Base-by-base conservation (phyloP, 2,113 vertebrate species). In the Anhinga anhinga region DNA sequence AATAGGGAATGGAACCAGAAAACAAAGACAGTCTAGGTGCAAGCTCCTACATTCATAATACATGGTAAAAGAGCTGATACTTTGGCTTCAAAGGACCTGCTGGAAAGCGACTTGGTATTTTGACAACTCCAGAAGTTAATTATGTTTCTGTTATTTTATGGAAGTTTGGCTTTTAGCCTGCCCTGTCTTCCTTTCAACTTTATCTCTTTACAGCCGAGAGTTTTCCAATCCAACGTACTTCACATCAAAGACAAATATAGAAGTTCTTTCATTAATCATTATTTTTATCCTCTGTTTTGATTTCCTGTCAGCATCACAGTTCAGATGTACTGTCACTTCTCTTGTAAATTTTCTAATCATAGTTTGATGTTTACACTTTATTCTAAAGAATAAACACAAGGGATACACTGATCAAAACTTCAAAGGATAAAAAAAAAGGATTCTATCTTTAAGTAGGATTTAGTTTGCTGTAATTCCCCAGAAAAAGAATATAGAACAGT, bases 91-190 rank as follows among this genome's bases (percentile, higher is more conserved):
- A 95, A 97, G 88, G 65, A 84, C 16, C 65, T 84, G 44, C 88
- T 95, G 90, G 61, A 71, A 88, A 93, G 55, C 3, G 0, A 74
- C 52, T 26, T 67, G 34, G 34, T 84, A 67, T 86, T 92, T 32
- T 96, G 95, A 96, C 95, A 97, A 38, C 88, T 84, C 63, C 69
- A 92, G 63, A 55, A 94, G 80, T 65, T 93, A 91, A 94, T 97
- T 82, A 82, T 38, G 7, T 79, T 86, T 86, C 85, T 91, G 69
- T 84, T 92, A 87, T 74, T 93, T 86, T 72, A 86, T 25, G 14
- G 59, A 91, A 95, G 56, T 81, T n/a, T 92, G 85, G 95, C 92
- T 82, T 93, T 88, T 63, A 85, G 82, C 77, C 73, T 77, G 72
- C 72, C 42, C 84, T 83, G 63, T 52, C 72, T 92, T 77, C 81